A percentile compares a stretch with the other conserved stretches of the same genome.
phyloP scores from a whole-genome alignment of 2,888 invertebrate species.

The Hanleya hanleyi region DNA sequence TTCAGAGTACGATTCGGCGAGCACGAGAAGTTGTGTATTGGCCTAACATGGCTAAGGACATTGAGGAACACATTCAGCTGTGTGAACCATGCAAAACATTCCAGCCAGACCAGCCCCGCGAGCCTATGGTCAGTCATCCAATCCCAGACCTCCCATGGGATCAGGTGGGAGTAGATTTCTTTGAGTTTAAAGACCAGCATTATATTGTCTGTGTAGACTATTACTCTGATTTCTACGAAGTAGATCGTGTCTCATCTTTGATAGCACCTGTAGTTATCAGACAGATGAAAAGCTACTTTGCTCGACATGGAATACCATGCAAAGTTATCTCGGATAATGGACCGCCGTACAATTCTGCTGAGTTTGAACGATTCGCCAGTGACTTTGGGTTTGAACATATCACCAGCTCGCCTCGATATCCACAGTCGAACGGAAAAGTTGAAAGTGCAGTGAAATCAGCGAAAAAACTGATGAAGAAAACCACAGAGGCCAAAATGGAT shows the following conservation, averaged over 20 bases:
- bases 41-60: not conserved
- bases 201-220: slow-evolving; percentile 16
- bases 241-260: slow-evolving; percentile 4
- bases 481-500: no score
- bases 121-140: not conserved
- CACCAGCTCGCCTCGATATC: slow-evolving; percentile 13
- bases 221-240: slow-evolving; percentile 8
- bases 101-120: not conserved
- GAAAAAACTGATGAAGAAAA: slow-evolving; percentile 11
- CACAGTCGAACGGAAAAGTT: slow-evolving; percentile 12
- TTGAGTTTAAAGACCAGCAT: not conserved
- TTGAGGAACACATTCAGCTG: not conserved
- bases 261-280: slow-evolving; percentile 7
- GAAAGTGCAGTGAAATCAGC: slow-evolving; percentile 19
- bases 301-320: slow-evolving; percentile 20
- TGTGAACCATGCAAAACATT: not conserved
- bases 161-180: slow-evolving; percentile 10
- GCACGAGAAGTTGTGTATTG: not conserved
- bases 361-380: slow-evolving; percentile 11
- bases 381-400: slow-evolving; percentile 6
- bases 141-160: not conserved
- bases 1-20: not conserved
- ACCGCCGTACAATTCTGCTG: slow-evolving; percentile 12
- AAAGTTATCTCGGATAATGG: slow-evolving; percentile 23
- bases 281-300: slow-evolving; percentile 19